A percentile compares a stretch with the other conserved stretches of the same genome.
Evolutionary conservation across 37 sponge, comb jelly and placozoan species (phyloP).

Genomic region (Cladorhizidae sp.): DNA sequence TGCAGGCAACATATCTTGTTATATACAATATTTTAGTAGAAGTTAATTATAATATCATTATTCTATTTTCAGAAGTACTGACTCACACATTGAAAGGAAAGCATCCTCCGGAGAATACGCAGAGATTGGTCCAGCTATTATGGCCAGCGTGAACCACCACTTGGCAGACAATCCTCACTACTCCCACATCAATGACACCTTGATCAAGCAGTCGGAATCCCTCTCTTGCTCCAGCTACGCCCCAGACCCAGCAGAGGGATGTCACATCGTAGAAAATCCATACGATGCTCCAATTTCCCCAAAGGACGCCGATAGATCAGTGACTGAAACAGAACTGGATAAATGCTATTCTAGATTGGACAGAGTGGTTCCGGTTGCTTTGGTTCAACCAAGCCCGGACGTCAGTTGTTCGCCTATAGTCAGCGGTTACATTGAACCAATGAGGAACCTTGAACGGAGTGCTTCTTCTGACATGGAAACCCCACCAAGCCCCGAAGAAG

Average conservation of each 20-base stretch:
- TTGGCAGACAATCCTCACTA: background rate
- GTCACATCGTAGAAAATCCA: background rate
- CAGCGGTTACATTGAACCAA: background rate
- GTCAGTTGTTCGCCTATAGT: no score
- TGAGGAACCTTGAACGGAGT: background rate
- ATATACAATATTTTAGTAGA: no score
- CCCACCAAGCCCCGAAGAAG: no score
- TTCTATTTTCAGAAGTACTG: no score
- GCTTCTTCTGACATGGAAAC: background rate
- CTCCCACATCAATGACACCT: background rate
- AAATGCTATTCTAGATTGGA: no score
- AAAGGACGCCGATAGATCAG: background rate
- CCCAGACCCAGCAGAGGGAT: background rate
- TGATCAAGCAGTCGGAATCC: background rate
- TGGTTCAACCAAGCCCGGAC: no score
- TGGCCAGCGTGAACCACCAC: background rate
- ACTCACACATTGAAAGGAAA: no score
- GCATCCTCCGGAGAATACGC: slow-evolving; percentile 8
- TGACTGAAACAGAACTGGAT: background rate
- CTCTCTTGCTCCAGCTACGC: background rate
- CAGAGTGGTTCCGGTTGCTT: no score
- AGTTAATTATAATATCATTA: no score
- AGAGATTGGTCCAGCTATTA: slow-evolving; percentile 12
- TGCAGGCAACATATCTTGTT: no score
- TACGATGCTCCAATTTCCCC: background rate